A percentile compares a stretch with the other conserved stretches of the same genome.
Conservation (phyloP, 2,797 vertebrate genomes). For the Microctenopoma stevenorrisi region DNA sequence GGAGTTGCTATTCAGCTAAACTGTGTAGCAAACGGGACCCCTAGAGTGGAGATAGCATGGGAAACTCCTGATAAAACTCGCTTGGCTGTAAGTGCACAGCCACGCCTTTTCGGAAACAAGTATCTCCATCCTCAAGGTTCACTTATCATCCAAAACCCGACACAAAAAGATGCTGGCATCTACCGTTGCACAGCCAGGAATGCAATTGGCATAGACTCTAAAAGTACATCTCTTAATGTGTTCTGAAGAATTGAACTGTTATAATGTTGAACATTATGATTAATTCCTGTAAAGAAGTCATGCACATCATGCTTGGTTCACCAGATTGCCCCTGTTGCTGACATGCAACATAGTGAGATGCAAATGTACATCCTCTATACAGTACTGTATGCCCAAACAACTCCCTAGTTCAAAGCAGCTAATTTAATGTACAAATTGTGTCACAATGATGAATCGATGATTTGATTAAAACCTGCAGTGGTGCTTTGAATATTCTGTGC, state of each 20-base stretch:
- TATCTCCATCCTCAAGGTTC: slow-evolving; percentile 92
- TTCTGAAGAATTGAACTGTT: slow-evolving; percentile 79
- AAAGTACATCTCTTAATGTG: slow-evolving; percentile 89
- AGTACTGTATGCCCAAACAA: slow-evolving; percentile 58
- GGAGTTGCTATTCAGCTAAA: slow-evolving; percentile 89
- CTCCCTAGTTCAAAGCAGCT: slow-evolving; percentile 70
- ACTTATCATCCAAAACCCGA: slow-evolving; percentile 89
- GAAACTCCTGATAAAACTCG: slow-evolving; percentile 89
- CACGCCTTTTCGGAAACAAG: slow-evolving; percentile 90
- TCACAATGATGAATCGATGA: slow-evolving; percentile 25
- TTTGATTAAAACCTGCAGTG: slow-evolving; percentile 13
- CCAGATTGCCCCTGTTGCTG: too few relatives aligned
- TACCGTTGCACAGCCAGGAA: slow-evolving; percentile 94
- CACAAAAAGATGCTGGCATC: slow-evolving; percentile 85
- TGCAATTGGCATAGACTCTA: slow-evolving; percentile 88
- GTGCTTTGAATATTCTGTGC: slow-evolving; percentile 6
- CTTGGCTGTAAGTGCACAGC: slow-evolving; percentile 83
- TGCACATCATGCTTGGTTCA: too few relatives aligned
- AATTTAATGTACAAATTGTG: slow-evolving; percentile 53
- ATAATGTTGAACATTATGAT: too few relatives aligned
- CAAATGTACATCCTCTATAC: too few relatives aligned
- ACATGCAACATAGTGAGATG: too few relatives aligned
- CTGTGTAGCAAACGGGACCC: slow-evolving; percentile 87
- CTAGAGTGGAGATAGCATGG: slow-evolving; percentile 90
- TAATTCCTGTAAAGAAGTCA: too few relatives aligned